Evolutionary conservation across 2,113 vertebrate species (phyloP).

Genomic region (Xiphophorus hellerii): DNA sequence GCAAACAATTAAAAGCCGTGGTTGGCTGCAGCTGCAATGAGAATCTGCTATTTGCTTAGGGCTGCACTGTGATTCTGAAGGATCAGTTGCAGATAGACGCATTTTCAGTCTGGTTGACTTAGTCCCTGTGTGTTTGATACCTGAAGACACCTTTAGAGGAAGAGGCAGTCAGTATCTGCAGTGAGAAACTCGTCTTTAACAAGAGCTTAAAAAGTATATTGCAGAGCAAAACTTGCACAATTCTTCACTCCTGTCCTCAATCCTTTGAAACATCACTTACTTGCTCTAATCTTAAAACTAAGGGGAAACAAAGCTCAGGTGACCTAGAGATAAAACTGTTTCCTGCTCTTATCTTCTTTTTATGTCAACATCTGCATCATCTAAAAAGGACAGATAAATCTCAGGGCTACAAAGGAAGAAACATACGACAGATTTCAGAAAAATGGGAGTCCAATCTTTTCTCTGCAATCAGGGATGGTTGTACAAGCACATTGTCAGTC

Average conservation of each 20-base stretch:
- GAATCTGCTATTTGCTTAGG: conserved; percentile 53
- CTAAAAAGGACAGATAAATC: conserved; percentile 18
- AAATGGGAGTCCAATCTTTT: conserved; percentile 24
- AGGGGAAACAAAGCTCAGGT: not conserved
- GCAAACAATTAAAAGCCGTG: conserved; percentile 12
- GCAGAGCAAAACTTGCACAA: not conserved
- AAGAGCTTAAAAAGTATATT: not conserved
- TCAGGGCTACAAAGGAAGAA: conserved; percentile 22
- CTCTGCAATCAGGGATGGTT: conserved; percentile 34
- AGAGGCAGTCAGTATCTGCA: conserved; percentile 15
- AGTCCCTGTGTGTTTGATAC: conserved; percentile 52
- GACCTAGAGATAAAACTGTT: conserved; percentile 35
- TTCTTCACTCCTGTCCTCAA: not conserved
- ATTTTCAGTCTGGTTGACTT: conserved; percentile 62
- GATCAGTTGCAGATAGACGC: conserved; percentile 60
- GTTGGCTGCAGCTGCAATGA: conserved; percentile 43
- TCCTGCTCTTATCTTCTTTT: conserved; percentile 27
- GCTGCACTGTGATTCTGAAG: conserved; percentile 53
- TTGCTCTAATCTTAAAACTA: not conserved
- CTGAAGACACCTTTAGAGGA: conserved; percentile 54
- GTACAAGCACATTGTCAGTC: conserved; percentile 10
- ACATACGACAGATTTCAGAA: conserved; percentile 22
- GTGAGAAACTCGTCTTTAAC: not conserved
- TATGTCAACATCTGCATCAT: conserved; percentile 30
- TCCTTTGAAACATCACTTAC: not conserved